Evolutionary conservation across 1,140 invertebrate genomes (phyloP), one percentile per base, ranked within the genome.

Genomic region (Wiebesia pumilae): DNA sequence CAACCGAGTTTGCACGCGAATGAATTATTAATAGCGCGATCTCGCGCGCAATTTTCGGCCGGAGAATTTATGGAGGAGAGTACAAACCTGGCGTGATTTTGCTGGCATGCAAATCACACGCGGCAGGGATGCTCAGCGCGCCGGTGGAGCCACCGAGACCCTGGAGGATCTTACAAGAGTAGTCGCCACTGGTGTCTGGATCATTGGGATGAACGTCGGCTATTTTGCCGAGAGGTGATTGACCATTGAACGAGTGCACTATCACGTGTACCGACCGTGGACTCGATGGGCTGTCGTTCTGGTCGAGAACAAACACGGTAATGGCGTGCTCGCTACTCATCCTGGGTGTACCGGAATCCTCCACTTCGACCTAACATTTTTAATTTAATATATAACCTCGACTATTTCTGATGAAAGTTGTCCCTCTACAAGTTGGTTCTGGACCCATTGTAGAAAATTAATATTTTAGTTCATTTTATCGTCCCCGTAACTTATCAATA

Each of bases 171-270:
- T 95, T 96, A 92, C 98, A 99, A 88, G 95, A 96, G 92, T 99
- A 99, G 87, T 98, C 96, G 1, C 98, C 98, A 69, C 96, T 95
- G 24, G 96, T 95, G 92, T 99, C 98, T 9, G 96, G 95, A 94
- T 99, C 98, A 90, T 98, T 97, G 9, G 98, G 98, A 93, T 96
- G 96, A 0, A 99, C 97, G 93, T 98, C 96, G 30, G 98, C 98
- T 87, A 99, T 96, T 93, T 97, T 97, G 67, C 97, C 97, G 35
- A 95, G 89, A 0, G 96, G 96, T 89, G 95, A 95, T 79, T 95
- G 94, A 78, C 96, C 96, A 89, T 97, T 97, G 88, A 97, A 97
- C 0, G 97, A 95, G 90, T 97, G 95, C 14, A 99, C 96, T 40
- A 97, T 93, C 35, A 99, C 95, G 88, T 97, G 96, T 1, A 97